phyloP scores from a whole-genome alignment of 2,113 vertebrate species.

The Ammospiza nelsoni region DNA sequence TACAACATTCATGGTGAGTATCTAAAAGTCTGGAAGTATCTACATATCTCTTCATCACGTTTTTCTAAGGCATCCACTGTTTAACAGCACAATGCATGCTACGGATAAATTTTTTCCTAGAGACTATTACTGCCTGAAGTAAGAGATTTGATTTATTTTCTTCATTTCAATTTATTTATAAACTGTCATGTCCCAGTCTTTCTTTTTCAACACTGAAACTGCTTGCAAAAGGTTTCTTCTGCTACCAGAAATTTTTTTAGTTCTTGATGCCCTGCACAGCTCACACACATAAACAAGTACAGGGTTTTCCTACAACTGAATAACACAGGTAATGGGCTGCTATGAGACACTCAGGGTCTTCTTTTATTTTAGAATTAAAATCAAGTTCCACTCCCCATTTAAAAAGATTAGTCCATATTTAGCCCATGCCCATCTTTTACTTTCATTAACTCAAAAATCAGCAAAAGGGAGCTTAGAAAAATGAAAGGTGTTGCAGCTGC shows the following conservation, averaged over 20 bases:
- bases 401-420: conserved; percentile 27
- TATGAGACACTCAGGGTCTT: conserved; percentile 19
- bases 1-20: background rate
- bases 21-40: background rate
- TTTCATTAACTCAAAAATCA: conserved; percentile 31
- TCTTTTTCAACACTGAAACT: background rate
- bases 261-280: background rate
- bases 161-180: background rate
- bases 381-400: background rate
- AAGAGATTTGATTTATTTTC: background rate
- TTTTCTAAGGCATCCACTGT: background rate
- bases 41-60: background rate
- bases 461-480: conserved; percentile 42
- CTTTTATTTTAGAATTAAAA: conserved; percentile 51
- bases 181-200: background rate
- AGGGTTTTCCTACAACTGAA: conserved; percentile 12
- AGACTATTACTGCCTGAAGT: background rate
- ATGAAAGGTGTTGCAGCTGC: background rate
- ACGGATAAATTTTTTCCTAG: background rate
- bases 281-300: background rate
- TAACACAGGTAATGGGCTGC: conserved; percentile 38
- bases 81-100: background rate
- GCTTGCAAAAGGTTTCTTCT: background rate
- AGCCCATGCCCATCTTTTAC: background rate
- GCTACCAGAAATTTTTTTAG: background rate